Conservation (phyloP, 2,113 vertebrate species). For the Struthidea cinerea region DNA sequence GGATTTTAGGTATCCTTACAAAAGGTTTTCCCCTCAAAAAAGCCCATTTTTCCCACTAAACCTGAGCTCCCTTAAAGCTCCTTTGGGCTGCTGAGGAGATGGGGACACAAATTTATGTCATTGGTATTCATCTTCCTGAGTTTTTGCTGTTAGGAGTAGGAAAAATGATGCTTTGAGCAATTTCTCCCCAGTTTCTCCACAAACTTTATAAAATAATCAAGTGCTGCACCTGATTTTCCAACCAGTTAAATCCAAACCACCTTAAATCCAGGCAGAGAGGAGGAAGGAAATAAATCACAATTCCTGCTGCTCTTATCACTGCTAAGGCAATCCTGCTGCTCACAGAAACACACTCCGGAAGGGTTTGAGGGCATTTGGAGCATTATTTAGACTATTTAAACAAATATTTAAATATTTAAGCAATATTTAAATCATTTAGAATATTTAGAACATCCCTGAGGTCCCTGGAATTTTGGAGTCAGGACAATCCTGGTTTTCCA, state of each 20-base stretch:
- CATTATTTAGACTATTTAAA: neutral
- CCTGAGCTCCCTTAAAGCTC: neutral
- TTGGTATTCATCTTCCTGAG: rapidly evolving
- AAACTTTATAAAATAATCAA: neutral
- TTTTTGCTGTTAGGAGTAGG: neutral
- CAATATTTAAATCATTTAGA: neutral
- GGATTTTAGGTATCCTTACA: neutral
- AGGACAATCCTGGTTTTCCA: neutral
- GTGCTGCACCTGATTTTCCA: neutral
- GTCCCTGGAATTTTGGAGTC: neutral
- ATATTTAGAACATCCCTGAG: neutral
- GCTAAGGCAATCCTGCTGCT: neutral
- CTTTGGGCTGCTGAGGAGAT: neutral
- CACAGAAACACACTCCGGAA: neutral
- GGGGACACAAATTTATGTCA: rapidly evolving
- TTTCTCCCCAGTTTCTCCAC: neutral
- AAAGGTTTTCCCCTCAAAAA: neutral
- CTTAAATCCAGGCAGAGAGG: neutral
- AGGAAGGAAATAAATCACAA: neutral
- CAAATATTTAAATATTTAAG: neutral
- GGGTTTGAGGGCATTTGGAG: neutral
- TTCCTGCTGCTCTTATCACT: neutral
- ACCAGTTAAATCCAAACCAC: neutral
- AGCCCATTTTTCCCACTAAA: neutral
- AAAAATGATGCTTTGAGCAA: neutral